Conservation (phyloP, 1,140 invertebrate genomes). For the Drosophila gunungcola region DNA sequence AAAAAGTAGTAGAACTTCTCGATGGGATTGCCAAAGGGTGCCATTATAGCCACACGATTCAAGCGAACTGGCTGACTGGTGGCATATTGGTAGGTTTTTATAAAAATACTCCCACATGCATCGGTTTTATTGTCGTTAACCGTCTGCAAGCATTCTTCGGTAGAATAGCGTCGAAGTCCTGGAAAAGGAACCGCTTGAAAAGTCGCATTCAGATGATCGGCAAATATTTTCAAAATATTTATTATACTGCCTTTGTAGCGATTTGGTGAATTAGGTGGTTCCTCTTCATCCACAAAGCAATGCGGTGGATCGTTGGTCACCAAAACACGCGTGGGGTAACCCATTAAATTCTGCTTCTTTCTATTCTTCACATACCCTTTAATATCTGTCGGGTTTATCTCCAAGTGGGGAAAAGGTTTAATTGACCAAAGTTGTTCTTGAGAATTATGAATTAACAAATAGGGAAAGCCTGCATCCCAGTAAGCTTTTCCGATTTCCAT, state of each 20-base stretch:
- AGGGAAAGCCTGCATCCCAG: conserved; percentile 22
- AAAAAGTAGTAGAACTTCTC: conserved; percentile 52
- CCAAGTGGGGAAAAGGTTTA: not conserved
- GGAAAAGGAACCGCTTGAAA: conserved; percentile 16
- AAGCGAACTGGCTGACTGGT: conserved; percentile 37
- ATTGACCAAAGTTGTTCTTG: conserved; percentile 7
- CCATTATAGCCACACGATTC: conserved; percentile 45
- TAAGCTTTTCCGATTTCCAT: not conserved
- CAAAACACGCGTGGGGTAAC: conserved; percentile 34
- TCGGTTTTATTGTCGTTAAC: conserved; percentile 9
- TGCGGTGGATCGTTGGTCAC: conserved; percentile 49
- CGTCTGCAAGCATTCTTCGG: conserved; percentile 20
- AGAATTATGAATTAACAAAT: conserved; percentile 1
- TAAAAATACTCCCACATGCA: conserved; percentile 48
- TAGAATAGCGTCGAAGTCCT: conserved; percentile 20
- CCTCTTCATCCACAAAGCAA: conserved; percentile 25
- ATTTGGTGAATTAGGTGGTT: not conserved
- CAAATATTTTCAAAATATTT: conserved; percentile 31
- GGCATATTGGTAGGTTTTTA: conserved; percentile 28
- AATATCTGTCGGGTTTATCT: not conserved
- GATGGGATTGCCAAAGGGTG: conserved; percentile 50
- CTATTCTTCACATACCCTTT: not conserved
- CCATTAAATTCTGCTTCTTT: conserved; percentile 7
- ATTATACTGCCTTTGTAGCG: conserved; percentile 38
- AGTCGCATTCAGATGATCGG: conserved; percentile 24